Evolutionary conservation across 2,888 invertebrate genomes (phyloP), one percentile per base, ranked within the genome.

Genomic region (Zeuzera pyrina): DNA sequence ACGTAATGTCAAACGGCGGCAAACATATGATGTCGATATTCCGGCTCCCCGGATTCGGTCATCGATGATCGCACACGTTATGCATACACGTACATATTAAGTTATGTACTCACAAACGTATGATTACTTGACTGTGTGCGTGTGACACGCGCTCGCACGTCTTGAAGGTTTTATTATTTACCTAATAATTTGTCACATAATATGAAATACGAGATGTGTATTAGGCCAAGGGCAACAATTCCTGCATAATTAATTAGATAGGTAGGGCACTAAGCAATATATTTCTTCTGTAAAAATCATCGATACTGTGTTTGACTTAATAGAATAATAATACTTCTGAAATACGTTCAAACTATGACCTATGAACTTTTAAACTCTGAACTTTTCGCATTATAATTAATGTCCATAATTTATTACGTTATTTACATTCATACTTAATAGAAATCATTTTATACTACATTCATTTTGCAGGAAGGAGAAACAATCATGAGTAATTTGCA

Each of bases 11-110:
- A 67, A 59, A 69, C 48, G 58, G 56, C 56, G 45, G 53, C 63
- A 67, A 68, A 67, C 52, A 67, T 53, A 51, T 51, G 57, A 62
- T 68, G 59, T 67, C 66, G 66, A 65, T 71, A 70, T 70, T 56
- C 58, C 60, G 53, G 54, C 60, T 58, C 47, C 47, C 34, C 47
- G 57, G 62, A 70, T 67, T 62, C 63, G 59, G 59, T 67, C 64
- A 68, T 61, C 63, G 52, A 53, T 58, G 58, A 57, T 52, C 61
- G 55, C 54, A 53, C 41, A 30, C 31, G 14, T 26, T 26, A 34
- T 29, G 32, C 25, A 28, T 29, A 34, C 43, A 37, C 24, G 23
- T 35, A 39, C 43, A 35, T 48, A 11, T 11, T 11, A 10, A n/a
- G n/a, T 22, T 22, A 11, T 22, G 22, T 22, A 11, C 22, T 22